These are phyloP conservation scores for Ellobium chinense DNA, from an alignment of 2,888 invertebrate species.

Conservation along the genomic window DNA sequence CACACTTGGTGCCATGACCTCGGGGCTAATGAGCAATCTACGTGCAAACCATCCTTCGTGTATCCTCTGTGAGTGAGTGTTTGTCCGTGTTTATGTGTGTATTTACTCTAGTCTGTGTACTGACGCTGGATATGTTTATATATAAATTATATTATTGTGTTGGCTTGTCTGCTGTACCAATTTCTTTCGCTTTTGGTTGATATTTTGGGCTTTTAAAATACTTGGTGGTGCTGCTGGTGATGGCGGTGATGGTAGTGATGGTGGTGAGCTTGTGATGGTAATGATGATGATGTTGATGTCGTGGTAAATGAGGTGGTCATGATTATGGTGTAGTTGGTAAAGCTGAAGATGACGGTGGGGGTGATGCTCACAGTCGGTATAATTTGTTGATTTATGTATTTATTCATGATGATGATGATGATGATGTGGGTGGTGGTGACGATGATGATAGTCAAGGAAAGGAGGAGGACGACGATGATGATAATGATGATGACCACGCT, in stretches of 20 bases:
- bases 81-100: too few relatives aligned
- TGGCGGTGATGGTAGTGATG: neutral
- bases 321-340: neutral
- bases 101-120: too few relatives aligned
- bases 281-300: slow-evolving; percentile 3
- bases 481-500: neutral
- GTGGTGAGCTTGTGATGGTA: neutral
- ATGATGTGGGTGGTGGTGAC: neutral
- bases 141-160: too few relatives aligned
- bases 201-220: neutral
- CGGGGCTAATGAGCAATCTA: slow-evolving; percentile 18
- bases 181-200: too few relatives aligned
- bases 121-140: too few relatives aligned
- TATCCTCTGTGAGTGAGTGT: too few relatives aligned
- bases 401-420: neutral
- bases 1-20: neutral
- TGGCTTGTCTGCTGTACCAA: too few relatives aligned
- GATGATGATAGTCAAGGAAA: slow-evolving; percentile 1
- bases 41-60: slow-evolving; percentile 10
- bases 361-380: neutral
- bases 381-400: neutral
- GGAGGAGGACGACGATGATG: neutral
- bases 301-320: neutral
- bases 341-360: neutral
- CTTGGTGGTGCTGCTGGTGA: neutral